Base-by-base conservation (phyloP, 2,888 invertebrate genomes). In the Mallateleia sp. region DNA sequence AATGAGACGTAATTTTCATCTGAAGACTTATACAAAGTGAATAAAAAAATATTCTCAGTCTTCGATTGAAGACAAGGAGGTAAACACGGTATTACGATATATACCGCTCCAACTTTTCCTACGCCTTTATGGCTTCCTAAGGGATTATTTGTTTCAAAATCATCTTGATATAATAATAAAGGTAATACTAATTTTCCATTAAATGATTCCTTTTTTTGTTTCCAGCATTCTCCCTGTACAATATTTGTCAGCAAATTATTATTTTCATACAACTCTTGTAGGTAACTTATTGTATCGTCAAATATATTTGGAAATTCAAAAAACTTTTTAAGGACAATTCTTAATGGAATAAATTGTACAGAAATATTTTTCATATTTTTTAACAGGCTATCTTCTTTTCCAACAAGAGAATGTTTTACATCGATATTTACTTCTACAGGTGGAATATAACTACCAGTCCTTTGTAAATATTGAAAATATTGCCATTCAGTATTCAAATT, bases 71-170 rank as follows among this genome's bases (percentile, higher is more conserved):
- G 54, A 15, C 42, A 24, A 1, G 78, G 85, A 54, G 85, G 88
- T 28, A 83, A 52, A 52, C 87, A 87, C 11, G 87, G 75, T 7
- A 87, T 69, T 11, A 62, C 67, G 28, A 87, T 47, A 54, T 87
- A 87, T 14, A 87, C 69, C 28, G 79, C 85, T 24, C 82, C 85
- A 20, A 84, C 50, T 56, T 88, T 88, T 18, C 74, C 47, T 20
- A 18, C 7, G 5, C 3, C 20, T 47, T 14, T 9, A 18, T 18
- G 47, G 18, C 18, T 71, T 80, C 58, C 89, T 85, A 25, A 88
- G 38, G 11, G 80, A 64, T 89, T 89, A 38, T 87, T 86, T 0
- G 71, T 81, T 45, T 87, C 80, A 38, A 72, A 88, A 14, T 38
- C 11, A 11, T 38, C 38, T 38, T 38, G 38, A 14, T 38, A 38